Base-by-base conservation (phyloP, 2,888 invertebrate species). In the Anorthoa munda region DNA sequence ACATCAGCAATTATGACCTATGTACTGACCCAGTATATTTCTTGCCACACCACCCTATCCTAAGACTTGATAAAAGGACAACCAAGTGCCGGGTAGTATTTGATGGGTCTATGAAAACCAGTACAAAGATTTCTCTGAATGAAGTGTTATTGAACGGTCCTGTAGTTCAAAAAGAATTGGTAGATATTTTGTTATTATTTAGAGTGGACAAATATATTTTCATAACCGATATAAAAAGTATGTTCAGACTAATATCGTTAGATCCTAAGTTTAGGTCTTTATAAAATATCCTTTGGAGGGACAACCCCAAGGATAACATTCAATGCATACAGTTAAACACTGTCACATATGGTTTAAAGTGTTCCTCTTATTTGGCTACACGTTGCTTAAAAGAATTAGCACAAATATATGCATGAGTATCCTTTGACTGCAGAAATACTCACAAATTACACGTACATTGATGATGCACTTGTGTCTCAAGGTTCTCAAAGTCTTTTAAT, bases 351-450 rank as follows among this genome's bases (percentile, higher is more conserved):
- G 55, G 55, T 23, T 55, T 58, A 18, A 56, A 26, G 11, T 23
- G 56, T 58, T 58, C 56, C 7, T 58, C 56, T 58, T 58, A 26
- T 53, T 53, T 53, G 53, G 53, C 53, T 58, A 58, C 17, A 18
- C 26, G 56, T 31, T 31, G 56, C 17, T 31, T 17, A 4, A 26
- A 58, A 31, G 31, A 58, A 18, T 31, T 58, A 58, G 56, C 18
- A 23, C 55, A 23, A 51, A 18, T 18, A n/a, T 51, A 53, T 53
- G 21, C 21, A 53, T 21, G 53, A 53, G 21, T 53, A 21, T 53
- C 53, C 53, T 12, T 53, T 53, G 9, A 23, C 53, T 53, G 53
- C 53, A 21, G n/a, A 21, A n/a, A 53, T 53, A 21, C n/a, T 53
- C 21, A 13, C 9, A 53, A 53, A 53, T 53, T 53, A n/a, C 21